A percentile compares a stretch with the other conserved stretches of the same genome.
These are phyloP conservation scores for Brenthis hecate DNA, from an alignment of 2,888 invertebrate species.

Conservation along the genomic window DNA sequence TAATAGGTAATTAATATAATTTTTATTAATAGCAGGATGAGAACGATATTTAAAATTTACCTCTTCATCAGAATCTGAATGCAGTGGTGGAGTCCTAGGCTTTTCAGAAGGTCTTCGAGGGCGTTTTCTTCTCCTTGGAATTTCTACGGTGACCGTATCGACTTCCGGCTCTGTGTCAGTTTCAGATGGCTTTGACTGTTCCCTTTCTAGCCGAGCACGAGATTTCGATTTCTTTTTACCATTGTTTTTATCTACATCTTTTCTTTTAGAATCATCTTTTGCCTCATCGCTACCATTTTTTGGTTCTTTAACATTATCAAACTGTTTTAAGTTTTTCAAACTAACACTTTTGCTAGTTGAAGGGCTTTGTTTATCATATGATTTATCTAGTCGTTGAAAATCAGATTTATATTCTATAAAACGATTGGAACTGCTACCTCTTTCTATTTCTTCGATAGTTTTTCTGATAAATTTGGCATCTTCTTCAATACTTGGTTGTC, in stretches of 20 bases:
- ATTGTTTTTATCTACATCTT: constrained; percentile 64
- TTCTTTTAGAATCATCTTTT: constrained; percentile 63
- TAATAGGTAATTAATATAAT: too few relatives aligned
- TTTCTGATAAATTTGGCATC: constrained; percentile 74
- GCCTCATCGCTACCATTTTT: constrained; percentile 57
- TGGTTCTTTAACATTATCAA: constrained; percentile 45
- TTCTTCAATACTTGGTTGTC: constrained; percentile 75
- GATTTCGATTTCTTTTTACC: constrained; percentile 76
- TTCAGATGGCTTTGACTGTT: constrained; percentile 78
- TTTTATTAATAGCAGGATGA: neutral
- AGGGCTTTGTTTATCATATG: constrained; percentile 46
- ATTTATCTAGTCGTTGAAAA: constrained; percentile 38
- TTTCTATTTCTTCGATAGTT: constrained; percentile 77
- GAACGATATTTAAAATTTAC: constrained; percentile 48
- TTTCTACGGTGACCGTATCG: constrained; percentile 77
- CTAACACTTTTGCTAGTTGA: constrained; percentile 53
- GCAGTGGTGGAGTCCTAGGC: constrained; percentile 73
- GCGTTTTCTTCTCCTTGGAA: constrained; percentile 73
- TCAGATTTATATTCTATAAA: constrained; percentile 53
- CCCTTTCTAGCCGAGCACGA: constrained; percentile 73
- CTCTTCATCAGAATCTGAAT: constrained; percentile 75
- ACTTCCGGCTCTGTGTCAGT: constrained; percentile 75
- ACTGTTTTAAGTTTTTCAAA: constrained; percentile 50
- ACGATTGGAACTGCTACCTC: constrained; percentile 61
- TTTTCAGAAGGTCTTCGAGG: constrained; percentile 71